Percentiles rank a stretch among this genome's conserved stretches.
These are phyloP conservation scores for Fregata magnificens DNA, from an alignment of 2,113 vertebrate genomes.

Conservation along the genomic window DNA sequence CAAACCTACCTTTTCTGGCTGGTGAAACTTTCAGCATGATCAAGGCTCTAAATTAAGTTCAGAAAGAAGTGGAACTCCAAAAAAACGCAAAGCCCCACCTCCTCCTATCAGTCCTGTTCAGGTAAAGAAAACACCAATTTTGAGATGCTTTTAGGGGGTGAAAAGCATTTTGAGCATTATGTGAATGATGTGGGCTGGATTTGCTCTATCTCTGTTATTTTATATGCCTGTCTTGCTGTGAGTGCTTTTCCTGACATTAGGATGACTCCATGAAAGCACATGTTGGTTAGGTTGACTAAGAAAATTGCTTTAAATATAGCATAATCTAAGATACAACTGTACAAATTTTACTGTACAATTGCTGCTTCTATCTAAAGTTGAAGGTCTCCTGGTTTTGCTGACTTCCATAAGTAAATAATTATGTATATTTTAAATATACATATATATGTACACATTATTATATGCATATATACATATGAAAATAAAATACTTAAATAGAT, in stretches of 20 bases:
- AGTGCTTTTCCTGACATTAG: neutral
- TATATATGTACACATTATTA: neutral
- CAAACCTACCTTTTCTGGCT: slow-evolving; percentile 82
- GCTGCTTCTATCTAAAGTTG: neutral
- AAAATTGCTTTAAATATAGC: neutral
- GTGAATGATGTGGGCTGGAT: neutral
- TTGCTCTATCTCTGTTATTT: neutral
- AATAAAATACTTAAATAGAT: neutral
- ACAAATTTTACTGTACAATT: neutral
- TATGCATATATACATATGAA: neutral
- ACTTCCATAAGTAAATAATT: neutral
- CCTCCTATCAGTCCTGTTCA: slow-evolving; percentile 94
- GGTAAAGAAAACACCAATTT: slow-evolving; percentile 81
- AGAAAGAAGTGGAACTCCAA: slow-evolving; percentile 97
- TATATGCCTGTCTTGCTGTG: neutral
- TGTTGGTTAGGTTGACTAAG: neutral
- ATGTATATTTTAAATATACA: neutral
- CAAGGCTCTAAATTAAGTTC: slow-evolving; percentile 94
- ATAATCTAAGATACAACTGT: neutral
- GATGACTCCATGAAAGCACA: neutral
- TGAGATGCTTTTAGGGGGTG: slow-evolving; percentile 22
- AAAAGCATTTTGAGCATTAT: neutral
- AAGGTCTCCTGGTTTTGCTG: neutral
- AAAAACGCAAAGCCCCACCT: slow-evolving; percentile 99
- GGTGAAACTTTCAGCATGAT: slow-evolving; percentile 91